Evolutionary conservation across 2,888 invertebrate genomes (phyloP).

Genomic region (Timema podura): DNA sequence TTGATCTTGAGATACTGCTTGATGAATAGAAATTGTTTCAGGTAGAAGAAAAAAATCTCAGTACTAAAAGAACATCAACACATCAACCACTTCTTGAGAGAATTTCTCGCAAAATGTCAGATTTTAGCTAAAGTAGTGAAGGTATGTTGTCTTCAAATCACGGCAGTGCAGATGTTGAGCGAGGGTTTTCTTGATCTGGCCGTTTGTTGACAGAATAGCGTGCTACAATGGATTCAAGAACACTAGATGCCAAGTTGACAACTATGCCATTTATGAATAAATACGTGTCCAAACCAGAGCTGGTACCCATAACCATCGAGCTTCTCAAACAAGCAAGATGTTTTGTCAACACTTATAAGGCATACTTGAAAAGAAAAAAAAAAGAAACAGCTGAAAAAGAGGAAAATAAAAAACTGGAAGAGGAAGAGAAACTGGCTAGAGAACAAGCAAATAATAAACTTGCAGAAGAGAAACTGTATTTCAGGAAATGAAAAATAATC

Average conservation of each 20-base stretch:
- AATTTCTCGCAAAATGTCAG: not conserved
- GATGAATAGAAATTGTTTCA: conserved; percentile 6
- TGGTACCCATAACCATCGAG: not conserved
- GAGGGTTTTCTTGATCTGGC: not conserved
- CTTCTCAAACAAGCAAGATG: conserved; percentile 2
- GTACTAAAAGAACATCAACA: not conserved
- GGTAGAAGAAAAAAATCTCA: conserved; percentile 5
- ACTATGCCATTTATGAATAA: not conserved
- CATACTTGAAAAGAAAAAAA: not conserved
- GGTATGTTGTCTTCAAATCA: not conserved
- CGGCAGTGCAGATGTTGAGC: conserved; percentile 1
- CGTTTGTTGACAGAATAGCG: not conserved
- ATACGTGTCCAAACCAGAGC: not conserved
- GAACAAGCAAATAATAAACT: not conserved
- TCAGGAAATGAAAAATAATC: not conserved
- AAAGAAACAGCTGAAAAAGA: not conserved
- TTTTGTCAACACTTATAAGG: not conserved
- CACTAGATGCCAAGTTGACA: not conserved
- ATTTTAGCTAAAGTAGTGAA: not conserved
- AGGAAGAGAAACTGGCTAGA: not conserved
- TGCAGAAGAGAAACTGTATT: not conserved
- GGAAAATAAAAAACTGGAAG: not conserved
- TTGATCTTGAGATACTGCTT: not conserved
- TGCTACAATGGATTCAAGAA: conserved; percentile 1
- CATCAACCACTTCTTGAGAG: not conserved